A percentile compares a stretch with the other conserved stretches of the same genome.
Conservation (phyloP, 2,113 vertebrate genomes). For the Mormoops blainvillei region DNA sequence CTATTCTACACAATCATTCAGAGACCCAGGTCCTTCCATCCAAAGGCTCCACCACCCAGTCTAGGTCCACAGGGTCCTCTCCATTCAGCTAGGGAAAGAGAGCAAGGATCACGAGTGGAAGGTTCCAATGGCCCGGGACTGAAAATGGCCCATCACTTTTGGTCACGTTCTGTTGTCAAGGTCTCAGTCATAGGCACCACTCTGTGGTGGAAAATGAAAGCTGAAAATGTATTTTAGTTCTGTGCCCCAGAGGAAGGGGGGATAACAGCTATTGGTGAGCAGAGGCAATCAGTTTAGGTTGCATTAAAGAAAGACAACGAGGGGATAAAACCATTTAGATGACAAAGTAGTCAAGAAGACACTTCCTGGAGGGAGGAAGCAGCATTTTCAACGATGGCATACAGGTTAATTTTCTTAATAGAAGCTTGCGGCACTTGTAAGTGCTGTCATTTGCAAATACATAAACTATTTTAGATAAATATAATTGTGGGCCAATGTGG, state of each 20-base stretch:
- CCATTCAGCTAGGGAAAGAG: background rate
- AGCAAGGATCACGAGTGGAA: background rate
- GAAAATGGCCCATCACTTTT: background rate
- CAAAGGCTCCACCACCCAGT: background rate
- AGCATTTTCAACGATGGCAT: background rate
- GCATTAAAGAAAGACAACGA: background rate
- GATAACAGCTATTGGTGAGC: background rate
- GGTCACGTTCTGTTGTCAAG: background rate
- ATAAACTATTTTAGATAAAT: slow-evolving; percentile 8
- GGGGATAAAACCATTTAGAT: background rate
- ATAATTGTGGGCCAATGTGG: background rate
- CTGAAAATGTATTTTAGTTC: background rate
- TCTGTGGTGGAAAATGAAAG: background rate
- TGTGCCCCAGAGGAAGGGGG: background rate
- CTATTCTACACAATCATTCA: background rate
- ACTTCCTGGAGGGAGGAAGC: background rate
- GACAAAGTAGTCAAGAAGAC: background rate
- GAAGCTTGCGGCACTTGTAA: background rate
- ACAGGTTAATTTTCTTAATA: slow-evolving; percentile 14
- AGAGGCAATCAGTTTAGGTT: background rate
- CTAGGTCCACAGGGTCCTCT: background rate
- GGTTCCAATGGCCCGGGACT: background rate
- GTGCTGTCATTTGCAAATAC: background rate
- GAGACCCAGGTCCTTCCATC: background rate
- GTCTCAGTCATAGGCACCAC: background rate